Base-by-base conservation (phyloP, 2,888 invertebrate genomes). In the Noctuana brunneofusca region DNA sequence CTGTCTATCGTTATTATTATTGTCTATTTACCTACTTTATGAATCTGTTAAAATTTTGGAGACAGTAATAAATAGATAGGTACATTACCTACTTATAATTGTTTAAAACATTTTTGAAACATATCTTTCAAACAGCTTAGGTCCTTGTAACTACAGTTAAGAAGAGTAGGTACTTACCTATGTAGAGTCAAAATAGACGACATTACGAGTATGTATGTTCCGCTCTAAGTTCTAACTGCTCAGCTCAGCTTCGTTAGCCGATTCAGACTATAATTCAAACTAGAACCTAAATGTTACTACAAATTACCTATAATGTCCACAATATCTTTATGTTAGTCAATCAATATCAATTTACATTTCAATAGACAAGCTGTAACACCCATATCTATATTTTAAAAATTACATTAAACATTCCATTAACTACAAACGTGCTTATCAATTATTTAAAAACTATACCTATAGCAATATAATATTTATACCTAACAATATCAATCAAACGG, bases 31-130 rank as follows among this genome's bases (percentile, higher is more conserved):
- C 18, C 16, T 38, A 56, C 56, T 57, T 57, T 59, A 65, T 63
- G 53, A 46, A 58, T 67, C 63, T 64, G 56, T 66, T 59, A 57
- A 62, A 66, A 59, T 58, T 57, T 24, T 54, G 53, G 6, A 27
- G 3, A 49, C 43, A 46, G 14, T 46, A 27, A 24, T n/a, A 48
- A 30, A 0, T 46, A 16, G 16, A 41, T 16, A n/a, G n/a, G n/a
- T n/a, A n/a, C n/a, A n/a, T n/a, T n/a, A n/a, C n/a, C n/a, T n/a
- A n/a, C n/a, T n/a, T n/a, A n/a, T n/a, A n/a, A n/a, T n/a, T n/a
- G 14, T 16, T 48, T 53, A 24, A 6, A 16, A 22, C 22, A 38
- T 54, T 54, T 54, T 35, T 54, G 12, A 58, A 49, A 48, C 14
- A 32, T 27, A 48, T 22, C 11, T 58, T 20, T 22, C 48, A 48